A percentile compares a stretch with the other conserved stretches of the same genome.
Evolutionary conservation across 2,797 vertebrate genomes (phyloP).

Genomic region (Hipposideros larvatus): DNA sequence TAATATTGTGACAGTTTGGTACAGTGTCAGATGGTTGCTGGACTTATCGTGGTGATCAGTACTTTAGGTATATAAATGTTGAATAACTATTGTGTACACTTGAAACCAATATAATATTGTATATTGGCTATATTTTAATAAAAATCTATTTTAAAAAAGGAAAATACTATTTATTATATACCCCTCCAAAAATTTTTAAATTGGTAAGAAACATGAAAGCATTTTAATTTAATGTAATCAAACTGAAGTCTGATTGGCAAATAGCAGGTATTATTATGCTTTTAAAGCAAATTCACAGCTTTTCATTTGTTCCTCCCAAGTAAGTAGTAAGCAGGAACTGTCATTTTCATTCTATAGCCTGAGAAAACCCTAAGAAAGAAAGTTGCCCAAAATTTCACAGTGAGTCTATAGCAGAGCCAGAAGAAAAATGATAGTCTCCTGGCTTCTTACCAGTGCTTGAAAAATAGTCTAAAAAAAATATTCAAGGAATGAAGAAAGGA

Average conservation of each 20-base stretch:
- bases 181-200: neutral
- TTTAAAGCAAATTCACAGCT: neutral
- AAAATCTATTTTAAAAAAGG: too few relatives aligned
- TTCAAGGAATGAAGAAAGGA: neutral
- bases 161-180: too few relatives aligned
- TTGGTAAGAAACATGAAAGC: neutral
- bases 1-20: too few relatives aligned
- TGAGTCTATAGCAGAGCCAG: neutral
- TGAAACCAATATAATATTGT: too few relatives aligned
- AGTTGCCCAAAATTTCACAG: neutral
- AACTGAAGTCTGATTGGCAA: neutral
- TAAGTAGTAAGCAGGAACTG: neutral
- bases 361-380: neutral
- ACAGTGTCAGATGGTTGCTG: too few relatives aligned
- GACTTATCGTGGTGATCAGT: too few relatives aligned
- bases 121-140: too few relatives aligned
- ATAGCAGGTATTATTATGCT: neutral
- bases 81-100: too few relatives aligned
- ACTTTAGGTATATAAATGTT: too few relatives aligned
- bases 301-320: neutral
- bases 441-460: neutral
- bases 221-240: neutral
- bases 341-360: neutral
- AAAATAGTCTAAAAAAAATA: neutral
- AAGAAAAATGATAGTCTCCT: neutral